Evolutionary conservation across 2,888 invertebrate species (phyloP).

Genomic region (Linnaemya vulpina): DNA sequence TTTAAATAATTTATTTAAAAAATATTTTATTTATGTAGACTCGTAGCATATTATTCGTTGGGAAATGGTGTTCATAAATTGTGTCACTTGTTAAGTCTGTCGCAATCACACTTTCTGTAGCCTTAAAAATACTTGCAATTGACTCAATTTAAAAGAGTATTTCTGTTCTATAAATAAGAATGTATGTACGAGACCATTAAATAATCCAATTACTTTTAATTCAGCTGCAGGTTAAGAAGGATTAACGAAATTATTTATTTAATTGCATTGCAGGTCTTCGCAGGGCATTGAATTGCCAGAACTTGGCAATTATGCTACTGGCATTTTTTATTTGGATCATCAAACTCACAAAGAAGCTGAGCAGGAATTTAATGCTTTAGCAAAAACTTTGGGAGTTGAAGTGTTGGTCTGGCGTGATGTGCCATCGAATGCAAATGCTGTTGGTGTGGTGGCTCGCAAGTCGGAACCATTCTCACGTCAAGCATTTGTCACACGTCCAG

Average conservation of each 20-base stretch:
- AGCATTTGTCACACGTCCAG: slow-evolving; percentile 90
- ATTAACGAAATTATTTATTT: slow-evolving; percentile 21
- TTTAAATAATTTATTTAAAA: too few relatives aligned
- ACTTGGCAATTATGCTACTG: slow-evolving; percentile 96
- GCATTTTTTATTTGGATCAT: slow-evolving; percentile 96
- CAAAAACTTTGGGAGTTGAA: slow-evolving; percentile 90
- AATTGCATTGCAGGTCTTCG: slow-evolving; percentile 86
- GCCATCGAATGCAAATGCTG: slow-evolving; percentile 92
- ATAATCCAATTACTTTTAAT: slow-evolving; percentile 2
- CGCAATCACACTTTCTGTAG: background rate
- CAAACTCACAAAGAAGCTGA: slow-evolving; percentile 91
- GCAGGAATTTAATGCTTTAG: slow-evolving; percentile 90
- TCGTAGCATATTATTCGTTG: too few relatives aligned
- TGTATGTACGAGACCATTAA: background rate
- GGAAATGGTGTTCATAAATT: slow-evolving; percentile 4
- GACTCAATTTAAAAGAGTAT: slow-evolving; percentile 12
- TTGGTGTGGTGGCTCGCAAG: slow-evolving; percentile 96
- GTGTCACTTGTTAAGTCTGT: background rate
- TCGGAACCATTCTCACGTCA: slow-evolving; percentile 98
- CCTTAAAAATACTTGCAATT: too few relatives aligned
- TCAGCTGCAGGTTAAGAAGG: background rate
- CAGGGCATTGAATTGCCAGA: slow-evolving; percentile 92
- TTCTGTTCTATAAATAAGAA: background rate
- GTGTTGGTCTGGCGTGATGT: slow-evolving; percentile 97
- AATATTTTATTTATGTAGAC: too few relatives aligned